Evolutionary conservation across 92 coral and sea anemone genomes (phyloP).

Genomic region (Nematostella vectensis): DNA sequence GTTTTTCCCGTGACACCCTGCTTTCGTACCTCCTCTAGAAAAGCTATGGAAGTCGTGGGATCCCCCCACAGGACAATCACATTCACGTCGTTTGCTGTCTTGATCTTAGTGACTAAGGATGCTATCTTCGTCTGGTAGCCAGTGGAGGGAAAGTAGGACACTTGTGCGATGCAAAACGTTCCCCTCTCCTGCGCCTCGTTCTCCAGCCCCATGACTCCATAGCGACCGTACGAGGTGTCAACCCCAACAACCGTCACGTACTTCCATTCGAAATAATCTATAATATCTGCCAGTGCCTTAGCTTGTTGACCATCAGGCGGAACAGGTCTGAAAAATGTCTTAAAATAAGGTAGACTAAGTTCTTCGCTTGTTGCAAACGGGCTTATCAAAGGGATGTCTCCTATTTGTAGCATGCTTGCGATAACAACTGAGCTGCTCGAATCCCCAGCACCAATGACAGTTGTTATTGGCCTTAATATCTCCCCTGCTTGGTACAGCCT

Average conservation of each 20-base stretch:
- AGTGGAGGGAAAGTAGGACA: slow-evolving; percentile 42
- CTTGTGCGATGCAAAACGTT: slow-evolving; percentile 55
- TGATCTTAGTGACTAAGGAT: slow-evolving; percentile 37
- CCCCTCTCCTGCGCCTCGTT: slow-evolving; percentile 50
- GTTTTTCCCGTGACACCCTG: slow-evolving; percentile 40
- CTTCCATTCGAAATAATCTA: slow-evolving; percentile 74
- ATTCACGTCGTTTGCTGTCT: slow-evolving; percentile 25
- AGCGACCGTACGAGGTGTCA: slow-evolving; percentile 68
- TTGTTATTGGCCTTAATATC: slow-evolving; percentile 35
- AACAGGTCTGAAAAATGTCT: slow-evolving; percentile 71
- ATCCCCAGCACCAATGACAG: slow-evolving; percentile 52
- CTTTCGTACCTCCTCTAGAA: slow-evolving; percentile 30
- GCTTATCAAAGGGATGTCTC: slow-evolving; percentile 61
- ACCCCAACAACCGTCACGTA: slow-evolving; percentile 61
- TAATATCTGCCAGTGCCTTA: slow-evolving; percentile 64
- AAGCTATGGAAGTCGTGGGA: slow-evolving; percentile 26
- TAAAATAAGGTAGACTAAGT: slow-evolving; percentile 45
- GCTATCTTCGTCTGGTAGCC: slow-evolving; percentile 42
- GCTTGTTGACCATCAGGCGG: slow-evolving; percentile 80
- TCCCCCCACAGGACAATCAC: slow-evolving; percentile 69
- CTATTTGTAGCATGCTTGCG: slow-evolving; percentile 61
- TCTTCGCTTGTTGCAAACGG: slow-evolving; percentile 76
- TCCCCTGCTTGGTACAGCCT: slow-evolving; percentile 10
- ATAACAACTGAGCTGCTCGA: slow-evolving; percentile 66
- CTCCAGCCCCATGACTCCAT: slow-evolving; percentile 54